Percentiles rank a stretch among this genome's conserved stretches.
Conservation (phyloP, 2,113 vertebrate genomes). For the Aix galericulata region DNA sequence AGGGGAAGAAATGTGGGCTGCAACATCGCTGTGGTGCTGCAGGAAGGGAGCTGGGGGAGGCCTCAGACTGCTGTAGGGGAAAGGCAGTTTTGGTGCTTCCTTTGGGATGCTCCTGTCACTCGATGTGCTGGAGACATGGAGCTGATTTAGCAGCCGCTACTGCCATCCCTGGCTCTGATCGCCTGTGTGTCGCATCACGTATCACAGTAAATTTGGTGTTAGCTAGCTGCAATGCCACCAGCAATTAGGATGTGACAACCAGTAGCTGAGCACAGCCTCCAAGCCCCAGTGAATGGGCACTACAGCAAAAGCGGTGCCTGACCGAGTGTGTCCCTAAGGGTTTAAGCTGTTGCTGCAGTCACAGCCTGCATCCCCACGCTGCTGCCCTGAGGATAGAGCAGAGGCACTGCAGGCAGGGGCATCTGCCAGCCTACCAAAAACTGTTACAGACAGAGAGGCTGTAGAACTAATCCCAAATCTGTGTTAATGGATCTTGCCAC, state of each 20-base stretch:
- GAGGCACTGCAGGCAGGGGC: not conserved
- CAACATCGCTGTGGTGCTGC: not conserved
- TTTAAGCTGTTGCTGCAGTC: not conserved
- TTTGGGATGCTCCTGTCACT: not conserved
- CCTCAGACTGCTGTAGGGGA: not conserved
- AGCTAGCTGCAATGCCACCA: not conserved
- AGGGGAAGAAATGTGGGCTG: not conserved
- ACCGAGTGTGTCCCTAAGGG: not conserved
- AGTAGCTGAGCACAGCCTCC: not conserved
- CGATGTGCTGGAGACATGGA: not conserved
- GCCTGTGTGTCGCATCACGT: not conserved
- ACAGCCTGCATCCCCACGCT: fast-evolving
- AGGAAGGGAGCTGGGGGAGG: not conserved
- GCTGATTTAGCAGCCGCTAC: not conserved
- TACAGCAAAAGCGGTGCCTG: not conserved
- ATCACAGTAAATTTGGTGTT: not conserved
- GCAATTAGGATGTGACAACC: not conserved
- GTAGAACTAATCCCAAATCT: not conserved
- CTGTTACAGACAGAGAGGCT: not conserved
- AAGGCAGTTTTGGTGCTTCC: not conserved
- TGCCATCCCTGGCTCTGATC: not conserved
- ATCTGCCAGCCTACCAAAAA: not conserved
- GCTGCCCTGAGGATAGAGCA: not conserved
- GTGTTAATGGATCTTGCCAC: not conserved
- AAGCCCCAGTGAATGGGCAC: not conserved